These are phyloP conservation scores for Platysteira castanea DNA, from an alignment of 2,113 vertebrate species.

Conservation along the genomic window DNA sequence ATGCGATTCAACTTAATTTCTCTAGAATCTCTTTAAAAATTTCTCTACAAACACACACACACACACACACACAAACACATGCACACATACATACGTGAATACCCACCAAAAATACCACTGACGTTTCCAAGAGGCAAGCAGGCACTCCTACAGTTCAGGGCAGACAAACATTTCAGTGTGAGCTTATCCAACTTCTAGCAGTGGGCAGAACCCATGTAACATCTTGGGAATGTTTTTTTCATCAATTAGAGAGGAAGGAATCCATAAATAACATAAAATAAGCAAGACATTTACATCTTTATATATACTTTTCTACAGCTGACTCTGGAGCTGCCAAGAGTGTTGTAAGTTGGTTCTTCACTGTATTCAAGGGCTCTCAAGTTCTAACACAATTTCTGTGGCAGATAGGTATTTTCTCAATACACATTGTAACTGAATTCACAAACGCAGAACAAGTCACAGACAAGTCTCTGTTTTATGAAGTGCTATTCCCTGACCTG, in stretches of 20 bases:
- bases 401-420: conserved; percentile 2
- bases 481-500: conserved; percentile 67
- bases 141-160: not conserved
- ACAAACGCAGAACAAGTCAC: conserved; percentile 59
- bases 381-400: not conserved
- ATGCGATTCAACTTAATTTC: not conserved
- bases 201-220: not conserved
- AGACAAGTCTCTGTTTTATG: conserved; percentile 48
- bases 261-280: not conserved
- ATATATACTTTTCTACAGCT: not conserved
- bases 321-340: not conserved
- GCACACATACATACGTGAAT: fast-evolving
- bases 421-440: conserved; percentile 10
- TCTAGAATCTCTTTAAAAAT: not conserved
- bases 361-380: not conserved
- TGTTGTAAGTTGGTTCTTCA: not conserved
- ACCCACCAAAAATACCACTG: not conserved
- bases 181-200: not conserved
- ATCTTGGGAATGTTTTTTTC: not conserved
- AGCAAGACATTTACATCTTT: not conserved
- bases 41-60: not conserved
- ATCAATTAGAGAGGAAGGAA: not conserved
- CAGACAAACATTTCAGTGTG: not conserved
- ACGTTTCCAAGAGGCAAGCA: not conserved
- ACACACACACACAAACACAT: not conserved